A percentile compares a stretch with the other conserved stretches of the same genome.
Conservation (phyloP, 1,140 invertebrate species). For the Panagrolaimus sp. region DNA sequence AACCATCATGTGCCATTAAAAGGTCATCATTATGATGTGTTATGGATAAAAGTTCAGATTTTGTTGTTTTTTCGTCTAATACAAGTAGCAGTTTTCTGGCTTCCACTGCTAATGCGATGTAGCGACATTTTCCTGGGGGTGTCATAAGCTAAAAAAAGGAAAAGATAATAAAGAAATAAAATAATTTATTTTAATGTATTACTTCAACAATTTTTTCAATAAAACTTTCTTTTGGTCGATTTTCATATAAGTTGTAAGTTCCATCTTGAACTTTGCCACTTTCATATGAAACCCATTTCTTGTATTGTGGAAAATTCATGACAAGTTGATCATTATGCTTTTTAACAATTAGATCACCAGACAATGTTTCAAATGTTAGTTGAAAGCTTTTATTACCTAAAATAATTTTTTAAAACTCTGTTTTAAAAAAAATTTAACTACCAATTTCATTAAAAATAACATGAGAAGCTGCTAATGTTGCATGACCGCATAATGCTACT, state of each 20-base stretch:
- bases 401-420: background rate
- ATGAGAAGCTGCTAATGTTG: conserved; percentile 64
- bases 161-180: background rate
- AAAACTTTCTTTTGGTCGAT: conserved; percentile 13
- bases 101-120: conserved; percentile 16
- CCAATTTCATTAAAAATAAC: conserved; percentile 59
- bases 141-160: background rate
- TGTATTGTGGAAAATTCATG: conserved; percentile 28
- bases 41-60: conserved; percentile 31
- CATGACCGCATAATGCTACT: conserved; percentile 66
- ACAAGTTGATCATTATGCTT: conserved; percentile 26
- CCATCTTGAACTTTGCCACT: background rate
- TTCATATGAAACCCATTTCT: background rate
- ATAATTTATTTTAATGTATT: conserved; percentile 8
- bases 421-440: no score
- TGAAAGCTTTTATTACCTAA: conserved; percentile 37
- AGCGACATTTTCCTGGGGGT: background rate
- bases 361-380: conserved; percentile 39
- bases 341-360: conserved; percentile 30
- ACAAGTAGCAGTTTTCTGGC: conserved; percentile 17
- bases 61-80: conserved; percentile 15
- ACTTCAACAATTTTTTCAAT: conserved; percentile 14
- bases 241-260: background rate
- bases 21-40: conserved; percentile 33
- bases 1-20: conserved; percentile 45